Percentiles rank a stretch among this genome's conserved stretches.
phyloP scores from a whole-genome alignment of 2,113 vertebrate genomes.

The Saccopteryx leptura region DNA sequence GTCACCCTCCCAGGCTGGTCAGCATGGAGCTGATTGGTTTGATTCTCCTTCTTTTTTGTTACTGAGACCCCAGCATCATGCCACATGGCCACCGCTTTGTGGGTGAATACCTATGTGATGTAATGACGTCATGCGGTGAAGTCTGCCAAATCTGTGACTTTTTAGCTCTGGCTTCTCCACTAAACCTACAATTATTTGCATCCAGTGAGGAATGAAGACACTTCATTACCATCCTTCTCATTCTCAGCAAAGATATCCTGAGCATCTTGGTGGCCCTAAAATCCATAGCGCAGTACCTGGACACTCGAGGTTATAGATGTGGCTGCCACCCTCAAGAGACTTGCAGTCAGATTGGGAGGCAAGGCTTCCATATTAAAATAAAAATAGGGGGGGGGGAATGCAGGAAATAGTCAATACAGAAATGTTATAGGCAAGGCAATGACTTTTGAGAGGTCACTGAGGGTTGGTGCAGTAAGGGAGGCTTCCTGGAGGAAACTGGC shows the following conservation, averaged over 20 bases:
- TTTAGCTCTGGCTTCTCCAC: not conserved
- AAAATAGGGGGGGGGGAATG: not conserved
- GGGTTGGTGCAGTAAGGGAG: not conserved
- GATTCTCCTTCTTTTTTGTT: not conserved
- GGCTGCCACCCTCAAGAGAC: not conserved
- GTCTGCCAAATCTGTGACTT: not conserved
- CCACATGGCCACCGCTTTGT: not conserved
- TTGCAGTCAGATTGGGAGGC: not conserved
- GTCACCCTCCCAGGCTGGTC: rapidly evolving
- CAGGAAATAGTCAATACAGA: not conserved
- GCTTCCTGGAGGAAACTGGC: not conserved
- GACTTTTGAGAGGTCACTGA: not conserved
- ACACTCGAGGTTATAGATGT: not conserved
- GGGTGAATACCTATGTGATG: not conserved
- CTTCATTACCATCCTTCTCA: too few relatives aligned
- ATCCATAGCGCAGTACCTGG: not conserved
- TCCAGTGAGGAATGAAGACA: not conserved
- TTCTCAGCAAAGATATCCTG: not conserved
- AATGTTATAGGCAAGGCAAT: not conserved
- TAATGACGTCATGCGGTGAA: too few relatives aligned
- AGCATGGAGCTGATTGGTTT: not conserved
- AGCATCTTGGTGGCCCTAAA: not conserved
- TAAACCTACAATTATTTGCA: not conserved
- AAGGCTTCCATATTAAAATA: not conserved
- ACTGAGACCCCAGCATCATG: not conserved